Evolutionary conservation across 2,113 vertebrate genomes (phyloP).

Genomic region (Tympanuchus pallidicinctus): DNA sequence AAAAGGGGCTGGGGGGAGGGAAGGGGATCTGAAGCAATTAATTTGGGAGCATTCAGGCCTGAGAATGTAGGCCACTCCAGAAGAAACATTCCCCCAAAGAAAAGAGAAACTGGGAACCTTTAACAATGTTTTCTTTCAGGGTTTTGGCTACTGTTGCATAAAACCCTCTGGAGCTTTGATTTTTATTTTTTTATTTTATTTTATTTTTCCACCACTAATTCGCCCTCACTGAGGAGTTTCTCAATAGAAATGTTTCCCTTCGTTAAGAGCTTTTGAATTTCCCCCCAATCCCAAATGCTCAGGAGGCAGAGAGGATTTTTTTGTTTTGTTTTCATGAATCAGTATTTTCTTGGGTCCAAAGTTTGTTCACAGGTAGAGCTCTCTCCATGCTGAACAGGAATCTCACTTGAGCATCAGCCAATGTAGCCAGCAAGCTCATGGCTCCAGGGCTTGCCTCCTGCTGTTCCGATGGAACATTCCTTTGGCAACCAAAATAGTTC

Average conservation of each 20-base stretch:
- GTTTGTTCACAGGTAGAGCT: background rate
- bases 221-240: background rate
- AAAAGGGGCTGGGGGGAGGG: conserved; percentile 15
- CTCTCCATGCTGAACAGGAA: background rate
- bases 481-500: conserved; percentile 2
- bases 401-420: rapidly evolving
- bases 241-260: conserved; percentile 49
- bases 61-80: conserved; percentile 69
- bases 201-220: conserved; percentile 41
- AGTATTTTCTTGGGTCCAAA: background rate
- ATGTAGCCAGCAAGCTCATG: background rate
- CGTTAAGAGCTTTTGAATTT: conserved; percentile 19
- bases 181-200: conserved; percentile 28
- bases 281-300: background rate
- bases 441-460: background rate
- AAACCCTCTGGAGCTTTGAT: conserved; percentile 57
- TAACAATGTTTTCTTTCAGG: conserved; percentile 68
- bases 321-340: background rate
- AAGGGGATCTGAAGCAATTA: conserved; percentile 84
- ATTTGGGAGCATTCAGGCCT: conserved; percentile 75
- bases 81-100: conserved; percentile 21
- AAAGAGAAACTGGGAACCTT: conserved; percentile 72
- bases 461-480: background rate
- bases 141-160: conserved; percentile 62
- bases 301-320: background rate